phyloP scores from a whole-genome alignment of 2,888 invertebrate genomes.

The Scaeva pyrastri region DNA sequence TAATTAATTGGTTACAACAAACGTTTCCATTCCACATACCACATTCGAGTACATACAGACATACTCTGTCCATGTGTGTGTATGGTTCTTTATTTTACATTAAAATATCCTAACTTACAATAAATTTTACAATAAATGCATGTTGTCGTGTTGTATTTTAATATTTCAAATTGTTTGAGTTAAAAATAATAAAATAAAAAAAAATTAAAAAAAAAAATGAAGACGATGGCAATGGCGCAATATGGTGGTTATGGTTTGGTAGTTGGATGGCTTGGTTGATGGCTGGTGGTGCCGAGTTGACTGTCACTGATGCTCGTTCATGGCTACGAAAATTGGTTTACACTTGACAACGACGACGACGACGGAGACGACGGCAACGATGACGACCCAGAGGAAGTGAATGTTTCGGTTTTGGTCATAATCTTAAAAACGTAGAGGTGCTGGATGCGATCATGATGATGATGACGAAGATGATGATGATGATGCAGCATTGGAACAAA shows the following conservation, averaged over 20 bases:
- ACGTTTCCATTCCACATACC: conserved; percentile 55
- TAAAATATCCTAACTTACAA: conserved; percentile 61
- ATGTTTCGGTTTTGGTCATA: conserved; percentile 51
- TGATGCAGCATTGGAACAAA: conserved; percentile 68
- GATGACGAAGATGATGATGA: conserved; percentile 45
- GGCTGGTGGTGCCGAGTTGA: conserved; percentile 38
- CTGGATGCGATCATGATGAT: conserved; percentile 35
- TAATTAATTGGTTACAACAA: conserved; percentile 74
- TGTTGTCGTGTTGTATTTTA: conserved; percentile 75
- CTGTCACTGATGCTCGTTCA: conserved; percentile 50
- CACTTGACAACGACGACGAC: conserved; percentile 53
- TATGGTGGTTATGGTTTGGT: conserved; percentile 13
- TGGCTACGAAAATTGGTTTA: conserved; percentile 66
- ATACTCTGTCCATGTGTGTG: conserved; percentile 45
- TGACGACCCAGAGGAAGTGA: conserved; percentile 65
- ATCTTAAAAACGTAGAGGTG: conserved; percentile 46
- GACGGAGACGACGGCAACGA: background rate
- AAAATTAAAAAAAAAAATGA: conserved; percentile 8
- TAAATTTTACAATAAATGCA: conserved; percentile 74
- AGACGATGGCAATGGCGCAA: conserved; percentile 42
- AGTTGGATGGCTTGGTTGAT: conserved; percentile 8
- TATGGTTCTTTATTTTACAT: conserved; percentile 43
- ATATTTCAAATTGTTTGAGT: conserved; percentile 65
- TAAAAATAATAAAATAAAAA: conserved; percentile 9
- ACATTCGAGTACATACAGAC: too few species aligned